These are phyloP conservation scores for Paramormyrops hopkinsi DNA, from an alignment of 2,797 vertebrate genomes.

Conservation along the genomic window DNA sequence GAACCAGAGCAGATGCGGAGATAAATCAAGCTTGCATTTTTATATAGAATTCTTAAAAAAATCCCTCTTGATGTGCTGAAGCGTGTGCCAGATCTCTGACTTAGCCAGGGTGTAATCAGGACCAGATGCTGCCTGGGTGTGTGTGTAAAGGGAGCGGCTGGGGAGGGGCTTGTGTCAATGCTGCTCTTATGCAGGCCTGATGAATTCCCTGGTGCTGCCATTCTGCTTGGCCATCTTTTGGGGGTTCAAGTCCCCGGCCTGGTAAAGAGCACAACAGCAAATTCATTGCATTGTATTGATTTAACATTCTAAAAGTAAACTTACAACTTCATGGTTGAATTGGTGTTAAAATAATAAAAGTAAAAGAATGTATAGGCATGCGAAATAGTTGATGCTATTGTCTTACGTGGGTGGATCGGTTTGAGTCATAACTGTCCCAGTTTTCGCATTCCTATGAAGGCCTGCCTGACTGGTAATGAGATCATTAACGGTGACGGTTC, in stretches of 20 bases:
- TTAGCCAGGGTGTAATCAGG: constrained; percentile 8
- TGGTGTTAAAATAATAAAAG: not conserved
- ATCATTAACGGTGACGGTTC: not conserved
- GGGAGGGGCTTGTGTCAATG: not conserved
- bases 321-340: not conserved
- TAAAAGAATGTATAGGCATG: not conserved
- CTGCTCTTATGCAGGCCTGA: not conserved
- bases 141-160: not conserved
- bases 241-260: not conserved
- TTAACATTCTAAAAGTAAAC: not conserved
- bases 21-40: constrained; percentile 13
- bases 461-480: not conserved
- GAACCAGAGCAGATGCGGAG: constrained; percentile 1
- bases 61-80: not conserved
- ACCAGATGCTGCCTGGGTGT: constrained; percentile 16
- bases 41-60: not conserved
- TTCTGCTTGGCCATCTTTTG: not conserved
- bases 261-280: not conserved
- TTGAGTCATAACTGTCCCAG: constrained; percentile 1
- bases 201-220: not conserved
- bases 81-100: not conserved
- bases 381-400: not conserved
- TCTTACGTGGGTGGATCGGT: not conserved
- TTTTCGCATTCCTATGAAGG: not conserved
- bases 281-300: not conserved